Conservation (phyloP, 2,888 invertebrate species). For the Pelosia muscerda region DNA sequence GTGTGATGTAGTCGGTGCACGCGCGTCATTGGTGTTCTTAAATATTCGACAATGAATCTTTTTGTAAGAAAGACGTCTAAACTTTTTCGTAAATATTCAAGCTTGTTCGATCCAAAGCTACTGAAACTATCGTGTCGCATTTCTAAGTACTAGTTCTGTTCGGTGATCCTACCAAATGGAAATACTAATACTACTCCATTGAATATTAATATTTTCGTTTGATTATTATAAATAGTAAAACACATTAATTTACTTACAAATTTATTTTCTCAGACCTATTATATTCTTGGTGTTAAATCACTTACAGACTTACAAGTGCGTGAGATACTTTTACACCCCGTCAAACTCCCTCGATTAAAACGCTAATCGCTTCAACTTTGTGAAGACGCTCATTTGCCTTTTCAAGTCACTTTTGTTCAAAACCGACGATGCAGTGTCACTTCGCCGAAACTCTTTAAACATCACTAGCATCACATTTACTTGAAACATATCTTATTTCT, state of each 20-base stretch:
- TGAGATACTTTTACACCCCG: constrained; percentile 43
- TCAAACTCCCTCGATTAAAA: constrained; percentile 58
- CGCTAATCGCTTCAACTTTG: constrained; percentile 75
- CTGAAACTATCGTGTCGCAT: no score
- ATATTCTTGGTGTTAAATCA: constrained; percentile 2
- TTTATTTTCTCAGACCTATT: neutral
- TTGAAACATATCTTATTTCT: constrained; percentile 52
- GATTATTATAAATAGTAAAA: neutral
- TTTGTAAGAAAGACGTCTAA: no score
- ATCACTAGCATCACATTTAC: constrained; percentile 49
- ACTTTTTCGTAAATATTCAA: no score
- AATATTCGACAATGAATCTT: no score
- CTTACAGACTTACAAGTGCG: constrained; percentile 30
- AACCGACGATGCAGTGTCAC: constrained; percentile 73
- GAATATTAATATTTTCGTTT: no score
- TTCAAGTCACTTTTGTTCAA: constrained; percentile 72
- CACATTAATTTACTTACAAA: neutral
- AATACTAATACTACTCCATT: no score
- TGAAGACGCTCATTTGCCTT: constrained; percentile 78
- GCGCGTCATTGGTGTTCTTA: no score
- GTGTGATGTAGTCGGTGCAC: no score
- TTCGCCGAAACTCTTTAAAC: constrained; percentile 65
- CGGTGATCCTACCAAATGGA: no score
- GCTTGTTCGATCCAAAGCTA: no score
- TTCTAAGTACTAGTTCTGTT: no score